Evolutionary conservation across 2,888 invertebrate genomes (phyloP).

Genomic region (Thereva unica): DNA sequence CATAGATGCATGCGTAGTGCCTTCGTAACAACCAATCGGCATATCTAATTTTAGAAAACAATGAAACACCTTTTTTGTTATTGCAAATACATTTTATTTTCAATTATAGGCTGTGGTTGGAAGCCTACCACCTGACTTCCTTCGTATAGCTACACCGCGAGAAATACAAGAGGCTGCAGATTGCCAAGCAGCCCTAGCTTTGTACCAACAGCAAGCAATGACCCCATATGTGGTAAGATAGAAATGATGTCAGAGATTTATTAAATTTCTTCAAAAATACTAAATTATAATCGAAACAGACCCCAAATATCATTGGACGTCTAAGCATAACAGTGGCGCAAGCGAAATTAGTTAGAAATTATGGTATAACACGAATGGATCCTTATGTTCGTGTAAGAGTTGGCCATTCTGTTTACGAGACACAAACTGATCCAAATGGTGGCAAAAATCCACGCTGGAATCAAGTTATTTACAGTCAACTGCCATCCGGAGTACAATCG

Average conservation of each 20-base stretch:
- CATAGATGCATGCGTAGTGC: background rate
- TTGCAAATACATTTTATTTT: conserved; percentile 4
- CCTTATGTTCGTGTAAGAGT: conserved; percentile 91
- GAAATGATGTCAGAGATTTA: background rate
- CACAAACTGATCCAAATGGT: conserved; percentile 91
- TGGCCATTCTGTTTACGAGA: conserved; percentile 94
- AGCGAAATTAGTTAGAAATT: conserved; percentile 92
- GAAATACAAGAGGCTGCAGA: conserved; percentile 50
- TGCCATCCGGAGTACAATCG: conserved; percentile 86
- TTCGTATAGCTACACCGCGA: conserved; percentile 47
- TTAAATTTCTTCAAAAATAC: background rate
- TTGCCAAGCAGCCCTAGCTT: conserved; percentile 49
- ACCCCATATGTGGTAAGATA: conserved; percentile 47
- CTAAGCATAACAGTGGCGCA: conserved; percentile 86
- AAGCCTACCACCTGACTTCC: conserved; percentile 49
- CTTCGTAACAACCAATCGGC: too few relatives aligned
- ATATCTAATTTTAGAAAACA: background rate
- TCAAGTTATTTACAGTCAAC: conserved; percentile 77
- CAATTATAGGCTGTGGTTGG: conserved; percentile 47
- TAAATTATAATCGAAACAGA: conserved; percentile 39
- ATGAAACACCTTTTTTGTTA: background rate
- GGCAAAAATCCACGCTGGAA: conserved; percentile 96
- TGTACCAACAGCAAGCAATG: conserved; percentile 50
- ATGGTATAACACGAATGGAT: conserved; percentile 94
- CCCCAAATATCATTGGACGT: conserved; percentile 62